phyloP scores from a whole-genome alignment of 2,797 vertebrate species.

The Sebastes hubbsi region DNA sequence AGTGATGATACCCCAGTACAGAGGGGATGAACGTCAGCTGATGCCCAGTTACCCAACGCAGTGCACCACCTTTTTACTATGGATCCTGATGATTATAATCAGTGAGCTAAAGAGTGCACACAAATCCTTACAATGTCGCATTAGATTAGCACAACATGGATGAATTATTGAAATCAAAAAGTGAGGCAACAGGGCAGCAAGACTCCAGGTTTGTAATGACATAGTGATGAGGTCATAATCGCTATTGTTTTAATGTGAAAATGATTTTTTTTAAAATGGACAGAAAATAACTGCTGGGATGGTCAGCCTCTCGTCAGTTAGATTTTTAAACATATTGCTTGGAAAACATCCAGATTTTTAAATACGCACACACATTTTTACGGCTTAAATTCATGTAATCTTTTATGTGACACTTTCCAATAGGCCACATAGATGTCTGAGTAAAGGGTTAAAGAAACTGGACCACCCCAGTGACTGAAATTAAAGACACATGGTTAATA shows the following conservation, averaged over 20 bases:
- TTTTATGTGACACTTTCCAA: conserved; percentile 8
- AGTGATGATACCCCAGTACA: conserved; percentile 32
- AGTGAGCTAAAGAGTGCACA: conserved; percentile 34
- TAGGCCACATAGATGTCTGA: background rate
- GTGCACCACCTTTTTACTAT: conserved; percentile 14
- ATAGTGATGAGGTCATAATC: conserved; percentile 4
- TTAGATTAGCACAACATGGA: background rate
- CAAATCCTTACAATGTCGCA: conserved; percentile 7
- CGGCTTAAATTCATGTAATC: conserved; percentile 18
- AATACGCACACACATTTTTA: background rate
- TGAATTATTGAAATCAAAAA: conserved; percentile 8
- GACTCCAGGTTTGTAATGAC: conserved; percentile 26
- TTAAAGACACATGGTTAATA: conserved; percentile 21
- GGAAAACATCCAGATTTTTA: conserved; percentile 10
- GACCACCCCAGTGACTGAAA: conserved; percentile 38
- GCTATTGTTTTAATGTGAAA: conserved; percentile 28
- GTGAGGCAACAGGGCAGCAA: conserved; percentile 29
- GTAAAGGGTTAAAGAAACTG: background rate
- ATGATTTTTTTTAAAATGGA: background rate
- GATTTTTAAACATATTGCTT: conserved; percentile 3
- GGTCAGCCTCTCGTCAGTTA: background rate
- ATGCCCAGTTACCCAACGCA: conserved; percentile 31
- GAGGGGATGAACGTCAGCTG: conserved; percentile 18
- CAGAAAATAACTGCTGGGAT: conserved; percentile 4
- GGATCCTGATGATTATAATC: conserved; percentile 10